Base-by-base conservation (phyloP, 2,113 vertebrate species). In the Pitta sordida region DNA sequence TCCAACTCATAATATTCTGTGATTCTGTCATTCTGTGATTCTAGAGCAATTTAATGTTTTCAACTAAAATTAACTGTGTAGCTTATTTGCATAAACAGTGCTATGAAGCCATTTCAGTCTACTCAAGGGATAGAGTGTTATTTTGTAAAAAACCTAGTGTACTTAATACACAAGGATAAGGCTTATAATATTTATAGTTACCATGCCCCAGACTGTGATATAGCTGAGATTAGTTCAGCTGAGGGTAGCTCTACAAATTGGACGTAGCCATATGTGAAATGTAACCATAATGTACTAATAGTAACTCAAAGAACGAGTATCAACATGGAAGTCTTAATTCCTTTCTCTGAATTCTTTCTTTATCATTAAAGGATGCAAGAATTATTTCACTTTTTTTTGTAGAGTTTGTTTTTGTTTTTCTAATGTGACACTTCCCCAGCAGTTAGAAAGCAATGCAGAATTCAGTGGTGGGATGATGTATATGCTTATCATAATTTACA, bases 41-140 rank as follows among this genome's bases (percentile, higher is more conserved):
- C 29, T 27, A 76, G 48, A 87, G 37, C 88, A 97, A 97, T 96
- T 96, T 97, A 96, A 94, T 26, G 49, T 88, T 90, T 84, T 97
- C 93, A 97, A 95, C 89, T 94, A 86, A 96, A 91, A 95, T 94
- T 97, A 97, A 93, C 76, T 87, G 44, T 53, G 51, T 86, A 86
- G 80, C n/a, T 91, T 95, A 96, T 95, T 96, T 97, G 80, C 90
- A 95, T 96, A 96, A 96, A 95, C 91, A 86, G 68, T 91, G 58
- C 63, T 88, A 53, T 69, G 97, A 96, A 94, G 93, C 62, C 91
- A 83, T 96, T 96, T 95, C 75, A 96, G 26, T 49, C 49, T 87
- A 89, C 94, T 63, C 69, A 69, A 75, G 91, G 76, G 92, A 85
- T 27, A 90, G 60, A 93, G 22, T 92, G 67, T 92, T 91, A 95